Evolutionary conservation across 2,113 vertebrate genomes (phyloP).

Genomic region (Petroica traversi): DNA sequence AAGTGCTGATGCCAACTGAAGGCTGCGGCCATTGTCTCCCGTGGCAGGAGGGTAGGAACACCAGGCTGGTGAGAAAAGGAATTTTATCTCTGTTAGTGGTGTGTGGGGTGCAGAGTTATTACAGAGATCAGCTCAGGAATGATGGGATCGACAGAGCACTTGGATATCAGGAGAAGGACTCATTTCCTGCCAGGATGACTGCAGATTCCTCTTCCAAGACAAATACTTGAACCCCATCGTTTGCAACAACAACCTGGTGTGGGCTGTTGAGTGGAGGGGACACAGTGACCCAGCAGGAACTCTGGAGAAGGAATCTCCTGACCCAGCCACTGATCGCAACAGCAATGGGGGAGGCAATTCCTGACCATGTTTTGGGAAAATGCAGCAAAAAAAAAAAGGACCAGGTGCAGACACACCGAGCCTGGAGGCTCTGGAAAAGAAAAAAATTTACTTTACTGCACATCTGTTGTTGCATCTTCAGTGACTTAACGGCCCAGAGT

Average conservation of each 20-base stretch:
- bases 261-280: not conserved
- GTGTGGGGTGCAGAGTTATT: not conserved
- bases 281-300: not conserved
- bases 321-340: not conserved
- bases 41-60: not conserved
- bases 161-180: not conserved
- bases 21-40: not conserved
- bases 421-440: not conserved
- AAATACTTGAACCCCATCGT: not conserved
- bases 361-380: not conserved
- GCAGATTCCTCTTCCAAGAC: not conserved
- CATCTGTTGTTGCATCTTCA: slow-evolving; percentile 26
- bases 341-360: not conserved
- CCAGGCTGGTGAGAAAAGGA: not conserved
- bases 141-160: not conserved
- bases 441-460: not conserved
- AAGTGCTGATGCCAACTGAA: not conserved
- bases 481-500: slow-evolving; percentile 1
- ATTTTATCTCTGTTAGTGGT: not conserved
- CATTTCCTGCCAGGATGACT: not conserved
- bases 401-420: not conserved
- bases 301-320: not conserved
- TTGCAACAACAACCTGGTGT: not conserved
- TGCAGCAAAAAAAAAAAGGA: not conserved
- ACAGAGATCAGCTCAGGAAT: not conserved